A percentile compares a stretch with the other conserved stretches of the same genome.
phyloP scores from a whole-genome alignment of 1,140 invertebrate genomes.

The Doryteuthis pealeii region DNA sequence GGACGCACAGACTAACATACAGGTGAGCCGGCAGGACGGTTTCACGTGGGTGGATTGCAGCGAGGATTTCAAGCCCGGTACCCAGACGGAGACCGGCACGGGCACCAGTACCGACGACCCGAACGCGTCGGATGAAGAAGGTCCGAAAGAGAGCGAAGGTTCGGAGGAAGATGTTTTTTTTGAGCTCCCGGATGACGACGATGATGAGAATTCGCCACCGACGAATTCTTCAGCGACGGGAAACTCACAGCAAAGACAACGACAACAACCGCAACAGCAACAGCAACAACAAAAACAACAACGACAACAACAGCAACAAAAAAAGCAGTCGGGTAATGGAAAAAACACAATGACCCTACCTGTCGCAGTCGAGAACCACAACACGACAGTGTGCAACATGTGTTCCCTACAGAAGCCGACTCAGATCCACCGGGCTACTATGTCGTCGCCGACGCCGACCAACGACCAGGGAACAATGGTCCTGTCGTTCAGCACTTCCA shows the following conservation, averaged over 20 bases:
- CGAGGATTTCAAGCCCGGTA: slow-evolving; percentile 25
- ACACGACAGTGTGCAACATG: slow-evolving; percentile 23
- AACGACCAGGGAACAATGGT: slow-evolving; percentile 48
- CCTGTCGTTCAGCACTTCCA: slow-evolving; percentile 34
- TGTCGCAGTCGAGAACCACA: slow-evolving; percentile 15
- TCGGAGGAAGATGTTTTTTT: not conserved
- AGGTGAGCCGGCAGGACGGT: slow-evolving; percentile 31
- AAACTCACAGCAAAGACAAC: too few relatives aligned
- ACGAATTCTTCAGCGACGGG: too few relatives aligned
- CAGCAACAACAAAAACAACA: not conserved
- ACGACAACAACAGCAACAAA: not conserved
- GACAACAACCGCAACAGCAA: too few relatives aligned
- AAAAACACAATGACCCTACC: slow-evolving; percentile 16
- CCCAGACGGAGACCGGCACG: slow-evolving; percentile 25
- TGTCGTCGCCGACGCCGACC: slow-evolving; percentile 24
- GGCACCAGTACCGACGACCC: slow-evolving; percentile 13
- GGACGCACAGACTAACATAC: slow-evolving; percentile 47
- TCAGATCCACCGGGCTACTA: slow-evolving; percentile 31
- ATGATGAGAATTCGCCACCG: not conserved
- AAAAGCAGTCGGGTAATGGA: not conserved
- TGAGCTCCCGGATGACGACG: not conserved
- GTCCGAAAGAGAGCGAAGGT: slow-evolving; percentile 1
- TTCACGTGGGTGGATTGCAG: slow-evolving; percentile 38
- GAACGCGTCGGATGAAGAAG: not conserved
- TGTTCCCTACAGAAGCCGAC: slow-evolving; percentile 1